A percentile compares a stretch with the other conserved stretches of the same genome.
Conservation (phyloP, 2,797 vertebrate genomes). For the Enteromius treurensis region DNA sequence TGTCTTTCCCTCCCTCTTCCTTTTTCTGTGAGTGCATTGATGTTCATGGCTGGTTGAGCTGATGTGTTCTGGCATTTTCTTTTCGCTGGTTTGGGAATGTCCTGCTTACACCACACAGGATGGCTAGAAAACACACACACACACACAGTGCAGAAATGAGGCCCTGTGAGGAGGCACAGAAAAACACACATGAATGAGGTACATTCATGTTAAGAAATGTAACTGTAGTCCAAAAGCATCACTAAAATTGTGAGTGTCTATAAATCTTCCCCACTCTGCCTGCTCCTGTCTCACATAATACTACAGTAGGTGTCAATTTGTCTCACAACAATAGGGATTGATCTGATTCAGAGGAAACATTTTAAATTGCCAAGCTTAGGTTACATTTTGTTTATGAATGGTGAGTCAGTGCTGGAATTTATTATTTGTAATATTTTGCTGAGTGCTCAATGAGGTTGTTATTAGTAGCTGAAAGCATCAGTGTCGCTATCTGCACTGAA, state of each 20-base stretch:
- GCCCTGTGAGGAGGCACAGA: conserved; percentile 46
- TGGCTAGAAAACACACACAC: conserved; percentile 33
- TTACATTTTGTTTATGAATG: background rate
- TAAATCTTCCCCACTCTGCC: background rate
- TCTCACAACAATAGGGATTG: background rate
- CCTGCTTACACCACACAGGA: conserved; percentile 43
- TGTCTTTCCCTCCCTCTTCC: conserved; percentile 47
- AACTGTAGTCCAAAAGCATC: conserved; percentile 33
- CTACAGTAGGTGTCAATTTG: background rate
- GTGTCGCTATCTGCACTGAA: background rate
- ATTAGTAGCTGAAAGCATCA: background rate
- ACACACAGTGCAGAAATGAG: conserved; percentile 31
- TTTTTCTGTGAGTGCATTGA: conserved; percentile 74
- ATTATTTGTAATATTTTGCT: conserved; percentile 20
- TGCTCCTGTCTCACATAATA: background rate
- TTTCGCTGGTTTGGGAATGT: conserved; percentile 51
- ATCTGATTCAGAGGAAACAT: background rate
- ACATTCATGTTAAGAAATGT: conserved; percentile 34
- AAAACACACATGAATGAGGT: conserved; percentile 32
- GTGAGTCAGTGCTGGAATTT: background rate
- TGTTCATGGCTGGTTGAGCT: conserved; percentile 68
- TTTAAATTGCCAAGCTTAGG: background rate
- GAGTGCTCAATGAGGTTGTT: conserved; percentile 13
- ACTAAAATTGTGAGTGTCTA: background rate
- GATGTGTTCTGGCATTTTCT: conserved; percentile 77